phyloP scores from a whole-genome alignment of 2,888 invertebrate genomes.

The Axea sp. region DNA sequence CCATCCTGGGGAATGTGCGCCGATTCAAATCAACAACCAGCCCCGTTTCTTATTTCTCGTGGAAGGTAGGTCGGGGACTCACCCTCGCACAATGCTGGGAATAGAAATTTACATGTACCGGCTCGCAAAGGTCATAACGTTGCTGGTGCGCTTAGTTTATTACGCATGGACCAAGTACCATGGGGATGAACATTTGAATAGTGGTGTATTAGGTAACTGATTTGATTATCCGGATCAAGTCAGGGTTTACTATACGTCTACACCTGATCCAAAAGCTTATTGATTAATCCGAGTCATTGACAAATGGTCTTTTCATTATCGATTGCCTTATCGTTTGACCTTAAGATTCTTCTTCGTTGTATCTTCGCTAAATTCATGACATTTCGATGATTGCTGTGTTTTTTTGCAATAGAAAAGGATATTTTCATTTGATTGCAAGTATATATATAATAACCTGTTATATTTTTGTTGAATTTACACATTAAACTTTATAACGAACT shows the following conservation, averaged over 20 bases:
- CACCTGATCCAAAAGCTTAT: conserved; percentile 9
- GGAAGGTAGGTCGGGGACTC: conserved; percentile 54
- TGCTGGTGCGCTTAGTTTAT: conserved; percentile 34
- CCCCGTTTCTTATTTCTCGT: conserved; percentile 47
- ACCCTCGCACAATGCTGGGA: conserved; percentile 29
- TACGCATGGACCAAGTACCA: conserved; percentile 18
- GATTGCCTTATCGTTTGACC: background rate
- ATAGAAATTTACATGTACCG: conserved; percentile 46
- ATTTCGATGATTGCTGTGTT: too few relatives aligned
- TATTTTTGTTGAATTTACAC: too few relatives aligned
- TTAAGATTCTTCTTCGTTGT: too few relatives aligned
- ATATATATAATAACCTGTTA: too few relatives aligned
- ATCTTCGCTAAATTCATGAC: too few relatives aligned
- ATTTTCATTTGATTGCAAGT: too few relatives aligned
- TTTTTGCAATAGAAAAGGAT: too few relatives aligned
- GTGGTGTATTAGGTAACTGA: conserved; percentile 24
- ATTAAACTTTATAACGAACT: conserved; percentile 31
- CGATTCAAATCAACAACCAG: conserved; percentile 28
- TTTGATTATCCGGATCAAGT: conserved; percentile 36
- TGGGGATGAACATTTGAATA: conserved; percentile 20
- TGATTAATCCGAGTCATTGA: conserved; percentile 15
- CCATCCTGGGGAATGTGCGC: conserved; percentile 40
- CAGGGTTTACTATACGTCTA: conserved; percentile 13
- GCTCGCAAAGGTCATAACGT: conserved; percentile 48
- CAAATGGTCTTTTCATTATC: conserved; percentile 2